Conservation (phyloP, 2,888 invertebrate species). For the Amiota mariae region DNA sequence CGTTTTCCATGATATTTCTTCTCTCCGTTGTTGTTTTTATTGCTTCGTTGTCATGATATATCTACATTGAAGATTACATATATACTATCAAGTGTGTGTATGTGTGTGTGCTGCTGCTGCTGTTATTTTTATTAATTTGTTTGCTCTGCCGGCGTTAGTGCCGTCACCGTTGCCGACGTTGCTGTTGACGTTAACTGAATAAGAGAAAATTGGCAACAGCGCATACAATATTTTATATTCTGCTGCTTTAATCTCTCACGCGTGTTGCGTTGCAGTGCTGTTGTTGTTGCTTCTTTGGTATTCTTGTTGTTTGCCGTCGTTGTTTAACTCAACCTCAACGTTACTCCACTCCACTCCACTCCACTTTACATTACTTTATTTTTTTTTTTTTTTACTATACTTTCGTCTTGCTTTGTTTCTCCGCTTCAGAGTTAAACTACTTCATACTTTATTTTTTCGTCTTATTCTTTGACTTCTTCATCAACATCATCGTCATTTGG, state of each 20-base stretch:
- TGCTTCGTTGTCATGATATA: not conserved
- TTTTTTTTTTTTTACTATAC: too few relatives aligned
- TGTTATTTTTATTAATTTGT: constrained; percentile 68
- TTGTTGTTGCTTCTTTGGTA: not conserved
- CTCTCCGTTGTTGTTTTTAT: not conserved
- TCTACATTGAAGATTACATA: not conserved
- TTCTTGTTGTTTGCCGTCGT: not conserved
- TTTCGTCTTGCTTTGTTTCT: too few relatives aligned
- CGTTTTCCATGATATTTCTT: not conserved
- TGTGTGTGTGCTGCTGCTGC: constrained; percentile 44
- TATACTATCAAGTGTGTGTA: constrained; percentile 44
- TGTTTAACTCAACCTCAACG: not conserved
- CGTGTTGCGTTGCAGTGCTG: not conserved
- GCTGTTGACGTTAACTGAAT: constrained; percentile 38
- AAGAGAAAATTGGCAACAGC: constrained; percentile 19
- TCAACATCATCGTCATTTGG: too few relatives aligned
- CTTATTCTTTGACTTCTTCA: too few relatives aligned
- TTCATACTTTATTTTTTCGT: too few relatives aligned
- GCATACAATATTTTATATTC: constrained; percentile 2
- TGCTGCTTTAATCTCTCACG: too few relatives aligned
- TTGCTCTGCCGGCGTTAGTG: constrained; percentile 52
- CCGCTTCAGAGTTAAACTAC: too few relatives aligned
- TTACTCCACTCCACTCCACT: too few relatives aligned
- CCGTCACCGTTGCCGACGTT: not conserved
- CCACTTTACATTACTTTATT: too few relatives aligned